phyloP scores from a whole-genome alignment of 2,113 vertebrate genomes.

The Empidonax alnorum region DNA sequence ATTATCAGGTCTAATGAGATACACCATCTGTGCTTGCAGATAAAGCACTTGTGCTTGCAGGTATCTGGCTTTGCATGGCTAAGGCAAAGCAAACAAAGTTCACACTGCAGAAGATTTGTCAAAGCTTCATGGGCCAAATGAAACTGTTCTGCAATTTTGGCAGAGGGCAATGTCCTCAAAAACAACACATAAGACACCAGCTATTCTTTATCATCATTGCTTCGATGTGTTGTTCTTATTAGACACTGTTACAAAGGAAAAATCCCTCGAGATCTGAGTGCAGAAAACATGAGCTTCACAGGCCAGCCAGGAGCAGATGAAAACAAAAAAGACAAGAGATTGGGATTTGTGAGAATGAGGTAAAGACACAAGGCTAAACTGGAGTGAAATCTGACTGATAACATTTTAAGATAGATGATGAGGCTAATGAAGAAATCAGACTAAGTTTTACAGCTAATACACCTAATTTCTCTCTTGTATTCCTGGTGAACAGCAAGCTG shows the following conservation, averaged over 20 bases:
- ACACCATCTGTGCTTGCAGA: not conserved
- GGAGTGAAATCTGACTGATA: not conserved
- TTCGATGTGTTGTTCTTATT: not conserved
- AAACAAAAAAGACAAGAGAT: not conserved
- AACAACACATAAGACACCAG: not conserved
- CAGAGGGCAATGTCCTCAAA: not conserved
- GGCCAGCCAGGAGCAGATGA: not conserved
- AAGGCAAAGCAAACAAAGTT: not conserved
- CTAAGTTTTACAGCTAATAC: not conserved
- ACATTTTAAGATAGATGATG: not conserved
- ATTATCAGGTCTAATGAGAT: not conserved
- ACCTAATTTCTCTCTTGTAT: not conserved
- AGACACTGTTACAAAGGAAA: not conserved
- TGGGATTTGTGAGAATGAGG: not conserved
- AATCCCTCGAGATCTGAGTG: not conserved
- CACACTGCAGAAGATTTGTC: not conserved
- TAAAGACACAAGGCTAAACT: not conserved
- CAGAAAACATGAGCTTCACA: not conserved
- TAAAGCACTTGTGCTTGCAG: not conserved
- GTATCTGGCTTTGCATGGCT: not conserved
- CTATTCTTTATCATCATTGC: not conserved
- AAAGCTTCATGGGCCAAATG: not conserved
- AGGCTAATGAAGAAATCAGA: not conserved
- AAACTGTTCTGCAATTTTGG: not conserved
- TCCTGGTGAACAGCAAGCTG: not conserved